Base-by-base conservation (phyloP, 2,113 vertebrate genomes). In the Serinus canaria region DNA sequence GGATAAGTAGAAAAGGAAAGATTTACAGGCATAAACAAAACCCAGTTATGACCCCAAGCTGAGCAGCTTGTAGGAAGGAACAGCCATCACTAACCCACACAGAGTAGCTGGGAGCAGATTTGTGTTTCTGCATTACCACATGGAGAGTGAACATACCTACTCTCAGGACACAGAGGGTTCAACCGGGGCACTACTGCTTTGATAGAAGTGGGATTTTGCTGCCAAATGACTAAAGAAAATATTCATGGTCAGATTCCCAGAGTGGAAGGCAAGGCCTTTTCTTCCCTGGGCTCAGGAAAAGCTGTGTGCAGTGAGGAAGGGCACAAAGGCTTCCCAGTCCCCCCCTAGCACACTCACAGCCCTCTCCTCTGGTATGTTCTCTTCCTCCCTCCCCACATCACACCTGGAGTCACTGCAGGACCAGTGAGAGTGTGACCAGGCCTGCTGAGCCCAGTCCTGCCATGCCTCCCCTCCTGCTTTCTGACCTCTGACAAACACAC, bases 1-100 rank as follows among this genome's bases (percentile, higher is more conserved):
- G 79, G 91, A 76, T 87, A 94, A 95, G 55, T 30, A 66, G 94
- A 81, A 91, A 84, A 76, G 62, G 82, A 77, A 90, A 95, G 91
- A 94, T 92, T 90, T 94, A 89, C 81, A 96, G 83, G 84, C 88
- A 95, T 69, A 94, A 94, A 97, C 87, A 95, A 96, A 94, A 94
- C 89, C 94, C 94, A 94, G 88, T 78, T 68, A 83, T 68, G 94
- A 95, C 95, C 92, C 73, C 90, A 90, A 89, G 83, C 94, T 75
- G 83, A 93, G 77, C 5, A 87, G 88, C 59, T 49, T 88, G 47
- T 31, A 85, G 85, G 73, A 95, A 83, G 44, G 33, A 88, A 88
- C 76, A 87, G 58, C 83, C 76, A 86, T 81, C 83, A 43, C 76
- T 82, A 93, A 95, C 69, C 55, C 90, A 84, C 56, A 52, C 2